Conservation (phyloP, 2,888 invertebrate genomes). For the Torymus aiolomorphi region DNA sequence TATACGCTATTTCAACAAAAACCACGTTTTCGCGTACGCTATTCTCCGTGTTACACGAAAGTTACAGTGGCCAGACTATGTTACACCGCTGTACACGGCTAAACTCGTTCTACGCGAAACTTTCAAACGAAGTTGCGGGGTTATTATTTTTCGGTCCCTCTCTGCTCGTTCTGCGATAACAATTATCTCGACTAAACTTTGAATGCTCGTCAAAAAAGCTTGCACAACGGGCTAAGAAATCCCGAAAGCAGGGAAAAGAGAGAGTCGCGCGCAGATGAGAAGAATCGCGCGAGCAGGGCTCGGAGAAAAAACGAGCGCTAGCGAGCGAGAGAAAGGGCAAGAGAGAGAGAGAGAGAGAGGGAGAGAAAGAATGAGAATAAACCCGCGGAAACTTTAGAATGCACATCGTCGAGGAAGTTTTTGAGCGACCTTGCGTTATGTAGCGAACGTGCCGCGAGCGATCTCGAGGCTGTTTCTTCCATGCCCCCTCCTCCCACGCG, state of each 20-base stretch:
- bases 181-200: slow-evolving; percentile 27
- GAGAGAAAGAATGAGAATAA: not conserved
- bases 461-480: slow-evolving; percentile 1
- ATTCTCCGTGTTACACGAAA: no score
- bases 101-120: not conserved
- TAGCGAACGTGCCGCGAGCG: slow-evolving; percentile 34
- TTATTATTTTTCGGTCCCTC: slow-evolving; percentile 26
- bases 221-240: not conserved
- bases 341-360: not conserved
- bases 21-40: no score
- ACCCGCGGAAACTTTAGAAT: slow-evolving; percentile 32
- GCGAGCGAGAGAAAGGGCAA: not conserved
- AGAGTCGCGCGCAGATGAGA: not conserved
- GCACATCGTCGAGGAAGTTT: slow-evolving; percentile 36
- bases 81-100: no score
- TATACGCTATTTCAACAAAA: no score
- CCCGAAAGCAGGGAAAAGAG: slow-evolving; percentile 2
- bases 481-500: not conserved
- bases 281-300: not conserved
- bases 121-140: not conserved
- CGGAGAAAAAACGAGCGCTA: not conserved
- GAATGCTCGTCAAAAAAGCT: not conserved
- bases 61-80: no score
- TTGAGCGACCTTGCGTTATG: slow-evolving; percentile 45
- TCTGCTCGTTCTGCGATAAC: slow-evolving; percentile 7